These are phyloP conservation scores for Scortum barcoo DNA, from an alignment of 2,113 vertebrate genomes.

Conservation along the genomic window DNA sequence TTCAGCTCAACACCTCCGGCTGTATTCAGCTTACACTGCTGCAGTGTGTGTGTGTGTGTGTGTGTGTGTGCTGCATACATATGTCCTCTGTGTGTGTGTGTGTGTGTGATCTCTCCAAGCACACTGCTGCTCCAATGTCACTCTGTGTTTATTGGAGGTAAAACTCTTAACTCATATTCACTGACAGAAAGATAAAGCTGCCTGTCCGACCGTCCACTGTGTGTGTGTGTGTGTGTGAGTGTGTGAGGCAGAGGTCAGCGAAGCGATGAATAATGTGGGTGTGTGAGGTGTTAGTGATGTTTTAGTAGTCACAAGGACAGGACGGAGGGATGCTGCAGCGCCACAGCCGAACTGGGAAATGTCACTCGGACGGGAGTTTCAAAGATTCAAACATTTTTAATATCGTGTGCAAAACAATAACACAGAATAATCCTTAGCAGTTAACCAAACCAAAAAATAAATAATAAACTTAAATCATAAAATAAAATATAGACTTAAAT, in stretches of 20 bases:
- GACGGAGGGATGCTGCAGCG: neutral
- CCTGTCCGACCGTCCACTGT: neutral
- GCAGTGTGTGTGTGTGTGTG: conserved; percentile 8
- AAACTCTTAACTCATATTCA: conserved; percentile 42
- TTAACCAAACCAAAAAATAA: too few relatives aligned
- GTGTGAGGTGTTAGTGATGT: conserved; percentile 12
- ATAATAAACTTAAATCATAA: too few relatives aligned
- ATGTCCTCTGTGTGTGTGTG: conserved; percentile 7
- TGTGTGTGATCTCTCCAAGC: neutral
- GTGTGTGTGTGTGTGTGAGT: conserved; percentile 4
- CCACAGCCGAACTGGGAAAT: neutral
- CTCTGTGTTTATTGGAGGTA: conserved; percentile 16
- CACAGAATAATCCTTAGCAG: too few relatives aligned
- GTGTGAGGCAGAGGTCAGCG: conserved; percentile 30
- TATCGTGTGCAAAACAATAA: too few relatives aligned
- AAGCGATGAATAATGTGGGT: conserved; percentile 10
- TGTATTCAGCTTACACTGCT: conserved; percentile 9
- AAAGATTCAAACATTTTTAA: too few relatives aligned
- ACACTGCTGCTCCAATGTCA: conserved; percentile 38
- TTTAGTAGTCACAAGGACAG: neutral
- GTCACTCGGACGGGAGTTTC: neutral
- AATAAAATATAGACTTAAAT: too few relatives aligned
- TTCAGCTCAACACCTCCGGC: conserved; percentile 59
- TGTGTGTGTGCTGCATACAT: neutral
- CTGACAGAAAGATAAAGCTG: conserved; percentile 40